Base-by-base conservation (phyloP, 2,113 vertebrate species). In the Gymnocephalus cernua region DNA sequence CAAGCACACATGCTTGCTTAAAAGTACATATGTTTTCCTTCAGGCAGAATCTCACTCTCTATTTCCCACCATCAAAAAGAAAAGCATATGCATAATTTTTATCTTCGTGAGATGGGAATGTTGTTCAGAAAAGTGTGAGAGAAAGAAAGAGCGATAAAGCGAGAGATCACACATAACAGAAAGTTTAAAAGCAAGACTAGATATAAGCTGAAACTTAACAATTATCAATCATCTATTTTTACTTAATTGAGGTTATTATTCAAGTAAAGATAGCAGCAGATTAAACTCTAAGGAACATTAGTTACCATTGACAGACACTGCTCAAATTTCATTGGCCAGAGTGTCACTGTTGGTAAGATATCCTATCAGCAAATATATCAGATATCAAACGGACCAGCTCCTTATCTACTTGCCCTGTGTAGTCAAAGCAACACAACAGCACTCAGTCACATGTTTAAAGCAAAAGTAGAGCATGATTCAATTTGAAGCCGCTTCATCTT, bases 181-280 rank as follows among this genome's bases (percentile, higher is more conserved):
- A 48, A 50, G 59, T 3, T 44, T 44, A 14, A 38, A 35, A 62
- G 47, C 25, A 29, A 45, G 23, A 19, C 25, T 12, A 9, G 13
- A 44, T 44, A 58, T n/a, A 71, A 75, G 21, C 35, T 56, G 53
- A 51, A 66, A 68, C 58, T 12, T 23, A 27, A 48, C 83, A n/a
- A n/a, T n/a, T n/a, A 65, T 69, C 47, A 62, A 9, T 68, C 53
- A 19, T 83, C 38, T 11, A 41, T 83, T 48, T 38, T 65, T 50
- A 80, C 78, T 67, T 70, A 14, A 78, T 21, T 65, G 2, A 50
- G 64, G 13, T 80, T 25, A 54, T 66, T 35, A 62, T 59, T 23
- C 0, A 3, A 35, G 11, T 76, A 80, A 80, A 77, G 83, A 85
- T 73, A 83, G 71, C 44, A 59, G 57, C 54, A 71, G 59, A 62